phyloP scores from a whole-genome alignment of 2,113 vertebrate genomes.

The Casuarius casuarius region DNA sequence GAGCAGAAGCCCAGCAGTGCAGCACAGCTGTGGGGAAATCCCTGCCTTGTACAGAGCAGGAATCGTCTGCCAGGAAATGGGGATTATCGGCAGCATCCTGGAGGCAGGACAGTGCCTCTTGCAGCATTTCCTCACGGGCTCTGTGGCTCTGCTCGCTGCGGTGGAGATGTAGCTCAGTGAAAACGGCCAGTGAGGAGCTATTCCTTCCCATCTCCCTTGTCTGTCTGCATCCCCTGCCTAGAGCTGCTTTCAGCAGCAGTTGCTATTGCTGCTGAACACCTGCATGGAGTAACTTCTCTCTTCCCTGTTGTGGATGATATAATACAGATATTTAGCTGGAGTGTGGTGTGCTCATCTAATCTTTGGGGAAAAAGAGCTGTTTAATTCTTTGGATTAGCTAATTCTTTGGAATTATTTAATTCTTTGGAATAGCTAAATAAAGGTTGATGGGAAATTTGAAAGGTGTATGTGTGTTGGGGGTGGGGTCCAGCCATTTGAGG shows the following conservation, averaged over 20 bases:
- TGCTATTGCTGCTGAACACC: background rate
- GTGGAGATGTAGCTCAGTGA: background rate
- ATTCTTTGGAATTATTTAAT: background rate
- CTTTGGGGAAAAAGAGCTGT: background rate
- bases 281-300: background rate
- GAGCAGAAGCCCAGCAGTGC: constrained; percentile 37
- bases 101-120: background rate
- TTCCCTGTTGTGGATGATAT: background rate
- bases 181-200: background rate
- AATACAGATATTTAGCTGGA: background rate
- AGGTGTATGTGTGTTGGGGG: background rate
- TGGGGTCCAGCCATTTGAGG: background rate
- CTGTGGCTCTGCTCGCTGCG: background rate
- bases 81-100: background rate
- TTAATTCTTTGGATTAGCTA: background rate
- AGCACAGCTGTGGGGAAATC: constrained; percentile 46
- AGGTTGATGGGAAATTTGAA: background rate
- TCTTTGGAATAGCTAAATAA: background rate
- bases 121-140: background rate
- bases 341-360: background rate
- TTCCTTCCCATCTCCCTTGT: background rate
- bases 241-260: background rate
- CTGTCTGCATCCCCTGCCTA: background rate
- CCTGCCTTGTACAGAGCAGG: background rate
- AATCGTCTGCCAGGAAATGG: background rate